Percentiles rank a stretch among this genome's conserved stretches.
phyloP scores from a whole-genome alignment of 2,888 invertebrate genomes.

The Dasypogon diadema region DNA sequence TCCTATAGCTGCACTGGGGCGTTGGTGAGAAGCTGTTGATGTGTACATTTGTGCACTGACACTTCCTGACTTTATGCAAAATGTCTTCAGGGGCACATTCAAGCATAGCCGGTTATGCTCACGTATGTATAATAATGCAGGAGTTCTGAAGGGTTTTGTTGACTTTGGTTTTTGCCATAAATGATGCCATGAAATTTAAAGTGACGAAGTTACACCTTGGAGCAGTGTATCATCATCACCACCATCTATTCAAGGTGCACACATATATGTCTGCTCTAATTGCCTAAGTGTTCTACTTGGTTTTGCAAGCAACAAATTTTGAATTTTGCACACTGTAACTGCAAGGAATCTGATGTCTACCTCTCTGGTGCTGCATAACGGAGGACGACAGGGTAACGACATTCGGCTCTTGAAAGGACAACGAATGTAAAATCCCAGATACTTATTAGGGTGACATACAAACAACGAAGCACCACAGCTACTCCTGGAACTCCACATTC shows the following conservation, averaged over 20 bases:
- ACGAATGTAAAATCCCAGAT: conserved; percentile 3
- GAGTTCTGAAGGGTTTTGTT: conserved; percentile 50
- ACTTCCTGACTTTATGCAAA: conserved; percentile 48
- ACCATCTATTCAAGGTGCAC: not conserved
- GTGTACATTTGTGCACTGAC: conserved; percentile 42
- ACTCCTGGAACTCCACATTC: not conserved
- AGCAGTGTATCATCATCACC: not conserved
- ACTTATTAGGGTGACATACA: conserved; percentile 1
- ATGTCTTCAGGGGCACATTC: conserved; percentile 26
- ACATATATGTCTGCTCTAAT: conserved; percentile 19
- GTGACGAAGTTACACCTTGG: conserved; percentile 26
- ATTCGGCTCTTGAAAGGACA: conserved; percentile 11
- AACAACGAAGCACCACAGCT: not conserved
- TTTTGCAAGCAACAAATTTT: not conserved
- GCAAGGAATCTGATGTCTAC: not conserved
- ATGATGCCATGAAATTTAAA: conserved; percentile 53
- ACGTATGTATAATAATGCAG: conserved; percentile 5
- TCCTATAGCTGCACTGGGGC: conserved; percentile 16
- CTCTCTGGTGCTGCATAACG: not conserved
- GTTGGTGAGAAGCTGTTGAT: conserved; percentile 27
- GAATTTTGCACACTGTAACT: not conserved
- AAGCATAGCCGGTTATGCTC: conserved; percentile 10
- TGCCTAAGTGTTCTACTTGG: conserved; percentile 35
- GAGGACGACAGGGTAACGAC: not conserved
- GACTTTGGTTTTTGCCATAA: conserved; percentile 50